Evolutionary conservation across 2,888 invertebrate genomes (phyloP), one percentile per base, ranked within the genome.

Genomic region (Poecilobothrus nobilitatus): DNA sequence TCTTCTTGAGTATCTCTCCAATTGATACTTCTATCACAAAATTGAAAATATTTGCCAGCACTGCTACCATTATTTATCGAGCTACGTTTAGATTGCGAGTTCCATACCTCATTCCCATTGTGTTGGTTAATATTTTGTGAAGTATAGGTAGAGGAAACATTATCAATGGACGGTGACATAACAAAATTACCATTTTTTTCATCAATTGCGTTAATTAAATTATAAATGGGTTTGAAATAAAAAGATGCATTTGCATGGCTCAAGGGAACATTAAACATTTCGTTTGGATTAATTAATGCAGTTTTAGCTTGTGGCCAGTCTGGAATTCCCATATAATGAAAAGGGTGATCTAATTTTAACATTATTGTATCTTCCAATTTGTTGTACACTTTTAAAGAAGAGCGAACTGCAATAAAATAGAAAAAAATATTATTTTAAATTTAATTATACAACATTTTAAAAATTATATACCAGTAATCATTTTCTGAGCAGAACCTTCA

Each of bases 401-500:
- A 97, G 71, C 97, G 88, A 20, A 98, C 91, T 10, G 94, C 92
- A 8, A 80, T 79, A 0, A 12, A 12, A 2, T 53, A 44, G 12
- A 44, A 44, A n/a, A n/a, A n/a, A 41, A 41, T 41, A 12, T 41
- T 6, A 5, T 41, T 41, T 41, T 41, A 8, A 41, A 5, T 41
- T 27, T 27, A 41, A 41, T 27, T 4, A 27, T n/a, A 27, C 2
- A 27, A 27, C 2, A 27, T 27, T 27, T n/a, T 27, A 27, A 27
- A 4, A 27, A 27, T 4, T 15, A 53, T 15, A 12, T 53, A 53
- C 53, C 53, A 53, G 15, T 15, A 68, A 97, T 91, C 74, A 97
- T 83, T 82, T 98, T 98, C 75, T 94, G 89, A 0, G 97, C 97
- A 2, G 95, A 94, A 0, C 96, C 96, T 80, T 96, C 95, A 72